Base-by-base conservation (phyloP, 2,888 invertebrate genomes). In the Penaeus monodon region DNA sequence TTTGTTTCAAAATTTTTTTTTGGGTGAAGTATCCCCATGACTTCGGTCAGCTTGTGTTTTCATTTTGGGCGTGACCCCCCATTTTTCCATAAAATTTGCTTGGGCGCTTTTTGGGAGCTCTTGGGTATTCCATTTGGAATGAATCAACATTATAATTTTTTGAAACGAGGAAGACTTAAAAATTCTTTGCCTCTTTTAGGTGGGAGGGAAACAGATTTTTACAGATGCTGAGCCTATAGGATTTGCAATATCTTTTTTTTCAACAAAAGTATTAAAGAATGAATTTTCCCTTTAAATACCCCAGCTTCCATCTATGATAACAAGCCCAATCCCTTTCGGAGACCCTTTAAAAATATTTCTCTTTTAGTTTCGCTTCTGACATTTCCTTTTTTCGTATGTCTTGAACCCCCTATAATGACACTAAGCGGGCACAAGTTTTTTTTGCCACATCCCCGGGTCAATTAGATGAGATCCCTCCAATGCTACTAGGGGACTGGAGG, bases 391-490 rank as follows among this genome's bases (percentile, higher is more conserved):
- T n/a, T 78, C 63, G 24, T 83, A 77, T 24, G 73, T 83, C 17
- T 82, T 83, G 82, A 68, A 88, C 57, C 83, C 79, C 1, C 86
- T n/a, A 88, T 68, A 38, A 73, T 33, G 84, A 64, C n/a, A 64
- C 88, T 7, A 86, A 57, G 22, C 76, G 88, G n/a, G 80, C 81
- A 77, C 88, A 88, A 8, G 86, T n/a, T 88, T 73, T 88, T 86
- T 66, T 86, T 88, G 17, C 88, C 88, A 33, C 86, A 86, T 1
- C 88, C 88, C 86, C 24, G 79, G 88, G 3, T 86, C 88, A 38
- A 84, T 83, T 57, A 38, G 20, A 88, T 44, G 22, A 88, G 49
- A 27, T 88, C 8, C 86, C 86, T 66, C 88, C 88, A 66, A 88
- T 82, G n/a, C 80, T 83, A 14, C 79, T 7, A 83, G 33, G 3